Percentiles rank a stretch among this genome's conserved stretches.
Conservation (phyloP, 2,888 invertebrate species). For the Itoplectis maculator region DNA sequence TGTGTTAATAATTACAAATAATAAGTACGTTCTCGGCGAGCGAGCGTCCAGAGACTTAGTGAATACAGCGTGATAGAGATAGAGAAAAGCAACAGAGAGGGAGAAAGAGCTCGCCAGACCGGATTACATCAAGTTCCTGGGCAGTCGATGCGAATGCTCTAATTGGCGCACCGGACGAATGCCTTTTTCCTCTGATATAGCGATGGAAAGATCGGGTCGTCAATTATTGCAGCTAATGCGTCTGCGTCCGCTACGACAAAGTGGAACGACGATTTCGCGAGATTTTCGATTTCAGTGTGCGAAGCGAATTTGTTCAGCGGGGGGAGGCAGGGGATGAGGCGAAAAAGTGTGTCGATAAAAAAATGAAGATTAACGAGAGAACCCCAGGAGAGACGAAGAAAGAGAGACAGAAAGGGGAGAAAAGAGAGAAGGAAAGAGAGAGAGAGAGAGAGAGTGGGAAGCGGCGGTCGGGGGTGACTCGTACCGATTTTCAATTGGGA, state of each 20-base stretch:
- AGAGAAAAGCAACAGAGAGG: no score
- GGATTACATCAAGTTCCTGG: conserved; percentile 8
- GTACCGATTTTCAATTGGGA: conserved; percentile 58
- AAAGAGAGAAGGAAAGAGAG: conserved; percentile 3
- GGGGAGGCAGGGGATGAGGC: no score
- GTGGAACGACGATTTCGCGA: conserved; percentile 24
- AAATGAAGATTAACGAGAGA: conserved; percentile 62
- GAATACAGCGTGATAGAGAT: conserved; percentile 3
- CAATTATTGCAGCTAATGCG: conserved; percentile 8
- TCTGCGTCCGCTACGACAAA: conserved; percentile 7
- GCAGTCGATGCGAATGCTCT: conserved; percentile 8
- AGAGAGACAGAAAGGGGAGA: neutral
- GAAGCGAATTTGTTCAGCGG: conserved; percentile 15
- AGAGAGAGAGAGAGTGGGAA: neutral
- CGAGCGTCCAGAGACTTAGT: conserved; percentile 19
- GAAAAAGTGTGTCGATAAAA: conserved; percentile 44
- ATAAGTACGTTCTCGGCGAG: conserved; percentile 52
- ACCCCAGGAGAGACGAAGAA: neutral
- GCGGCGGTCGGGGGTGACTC: conserved; percentile 14
- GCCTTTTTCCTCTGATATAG: neutral
- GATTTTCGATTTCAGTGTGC: conserved; percentile 35
- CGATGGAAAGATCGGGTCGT: conserved; percentile 22
- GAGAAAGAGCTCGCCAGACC: neutral
- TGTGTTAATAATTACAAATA: conserved; percentile 63
- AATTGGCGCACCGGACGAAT: conserved; percentile 19